Evolutionary conservation across 1,140 invertebrate species (phyloP).

Genomic region (Papilio polyxenes): DNA sequence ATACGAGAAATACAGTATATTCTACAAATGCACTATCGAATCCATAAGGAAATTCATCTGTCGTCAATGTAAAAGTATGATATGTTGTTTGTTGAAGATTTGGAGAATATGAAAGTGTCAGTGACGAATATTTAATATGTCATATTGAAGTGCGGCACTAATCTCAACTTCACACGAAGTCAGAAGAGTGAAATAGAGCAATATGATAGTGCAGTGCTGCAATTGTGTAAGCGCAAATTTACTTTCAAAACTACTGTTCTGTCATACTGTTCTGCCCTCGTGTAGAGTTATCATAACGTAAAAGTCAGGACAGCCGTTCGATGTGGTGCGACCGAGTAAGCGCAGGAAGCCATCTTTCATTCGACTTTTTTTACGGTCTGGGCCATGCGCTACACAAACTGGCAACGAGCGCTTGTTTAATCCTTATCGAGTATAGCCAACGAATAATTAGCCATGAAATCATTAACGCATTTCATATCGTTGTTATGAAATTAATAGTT

Average conservation of each 20-base stretch:
- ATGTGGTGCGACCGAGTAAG: constrained; percentile 38
- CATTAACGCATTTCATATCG: neutral
- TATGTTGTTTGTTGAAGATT: neutral
- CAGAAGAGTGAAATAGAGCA: neutral
- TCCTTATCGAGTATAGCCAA: constrained; percentile 38
- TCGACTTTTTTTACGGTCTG: constrained; percentile 74
- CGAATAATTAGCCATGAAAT: neutral
- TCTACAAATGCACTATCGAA: neutral
- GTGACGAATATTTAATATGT: neutral
- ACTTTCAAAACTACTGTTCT: neutral
- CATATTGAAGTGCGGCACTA: neutral
- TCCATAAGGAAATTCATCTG: neutral
- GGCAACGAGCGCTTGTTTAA: constrained; percentile 40
- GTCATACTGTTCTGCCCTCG: neutral
- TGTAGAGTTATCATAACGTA: neutral
- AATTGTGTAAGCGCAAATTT: neutral
- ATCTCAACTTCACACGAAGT: neutral
- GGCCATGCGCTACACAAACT: constrained; percentile 57
- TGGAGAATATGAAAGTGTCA: neutral
- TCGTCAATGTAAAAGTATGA: neutral
- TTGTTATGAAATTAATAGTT: neutral
- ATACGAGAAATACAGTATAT: neutral
- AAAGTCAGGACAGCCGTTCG: neutral
- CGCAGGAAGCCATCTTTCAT: constrained; percentile 78
- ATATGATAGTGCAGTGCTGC: neutral